These are phyloP conservation scores for Caenorhabditis angaria DNA, from an alignment of 2,888 invertebrate genomes.

Conservation along the genomic window DNA sequence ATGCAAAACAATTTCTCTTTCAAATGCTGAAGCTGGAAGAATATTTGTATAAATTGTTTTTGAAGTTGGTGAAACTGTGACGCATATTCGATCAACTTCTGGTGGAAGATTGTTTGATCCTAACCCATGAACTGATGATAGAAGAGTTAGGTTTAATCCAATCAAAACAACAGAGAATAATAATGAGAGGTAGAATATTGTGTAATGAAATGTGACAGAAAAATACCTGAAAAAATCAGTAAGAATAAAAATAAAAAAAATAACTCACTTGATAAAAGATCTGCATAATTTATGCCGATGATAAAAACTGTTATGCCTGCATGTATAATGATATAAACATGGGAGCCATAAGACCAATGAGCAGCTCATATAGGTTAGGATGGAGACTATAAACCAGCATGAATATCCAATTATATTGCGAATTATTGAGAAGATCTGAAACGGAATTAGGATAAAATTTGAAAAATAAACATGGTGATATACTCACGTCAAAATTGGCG, in stretches of 20 bases:
- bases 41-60: slow-evolving; percentile 36
- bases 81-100: slow-evolving; percentile 60
- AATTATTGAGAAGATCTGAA: not conserved
- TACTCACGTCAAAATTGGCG: not conserved
- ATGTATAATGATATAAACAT: slow-evolving; percentile 59
- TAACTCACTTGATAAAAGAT: slow-evolving; percentile 60
- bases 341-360: slow-evolving; percentile 59
- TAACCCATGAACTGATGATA: slow-evolving; percentile 66
- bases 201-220: slow-evolving; percentile 63
- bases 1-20: slow-evolving; percentile 9
- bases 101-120: slow-evolving; percentile 67
- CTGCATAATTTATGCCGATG: slow-evolving; percentile 68
- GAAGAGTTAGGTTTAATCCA: slow-evolving; percentile 56
- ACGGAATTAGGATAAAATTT: not conserved
- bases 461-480: not conserved
- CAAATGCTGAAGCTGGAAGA: slow-evolving; percentile 36
- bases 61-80: slow-evolving; percentile 36
- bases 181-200: slow-evolving; percentile 60
- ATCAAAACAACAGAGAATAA: slow-evolving; percentile 47
- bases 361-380: slow-evolving; percentile 51
- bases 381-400: slow-evolving; percentile 47
- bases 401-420: slow-evolving; percentile 9
- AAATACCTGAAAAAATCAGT: slow-evolving; percentile 57
- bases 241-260: too few relatives aligned
- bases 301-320: slow-evolving; percentile 63